These are phyloP conservation scores for Planococcus citri DNA, from an alignment of 1,140 invertebrate genomes.

Conservation along the genomic window DNA sequence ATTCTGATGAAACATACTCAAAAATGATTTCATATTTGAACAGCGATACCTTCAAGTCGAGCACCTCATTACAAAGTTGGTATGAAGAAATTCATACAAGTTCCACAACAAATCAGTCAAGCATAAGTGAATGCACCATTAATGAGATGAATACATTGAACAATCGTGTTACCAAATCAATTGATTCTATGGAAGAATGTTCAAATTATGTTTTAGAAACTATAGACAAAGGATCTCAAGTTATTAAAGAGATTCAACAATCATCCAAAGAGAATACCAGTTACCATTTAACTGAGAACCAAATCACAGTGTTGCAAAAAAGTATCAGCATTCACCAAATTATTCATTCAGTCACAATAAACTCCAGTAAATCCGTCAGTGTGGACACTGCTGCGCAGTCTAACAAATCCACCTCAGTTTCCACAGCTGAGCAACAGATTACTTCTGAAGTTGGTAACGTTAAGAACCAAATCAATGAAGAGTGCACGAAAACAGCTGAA, in stretches of 20 bases:
- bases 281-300: background rate
- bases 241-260: background rate
- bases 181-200: background rate
- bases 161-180: background rate
- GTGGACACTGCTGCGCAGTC: no score
- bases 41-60: background rate
- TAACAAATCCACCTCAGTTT: no score
- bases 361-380: no score
- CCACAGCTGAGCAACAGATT: background rate
- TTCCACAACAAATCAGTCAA: background rate
- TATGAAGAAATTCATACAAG: background rate
- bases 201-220: background rate
- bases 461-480: background rate
- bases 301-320: background rate
- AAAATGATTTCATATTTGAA: background rate
- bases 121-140: background rate
- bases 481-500: background rate
- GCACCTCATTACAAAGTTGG: background rate
- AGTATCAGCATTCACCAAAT: background rate
- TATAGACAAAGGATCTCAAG: background rate
- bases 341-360: no score
- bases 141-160: background rate
- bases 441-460: background rate
- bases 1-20: background rate
- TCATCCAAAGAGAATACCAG: background rate